Evolutionary conservation across 2,113 vertebrate genomes (phyloP), one percentile per base, ranked within the genome.

Genomic region (Lathamus discolor): DNA sequence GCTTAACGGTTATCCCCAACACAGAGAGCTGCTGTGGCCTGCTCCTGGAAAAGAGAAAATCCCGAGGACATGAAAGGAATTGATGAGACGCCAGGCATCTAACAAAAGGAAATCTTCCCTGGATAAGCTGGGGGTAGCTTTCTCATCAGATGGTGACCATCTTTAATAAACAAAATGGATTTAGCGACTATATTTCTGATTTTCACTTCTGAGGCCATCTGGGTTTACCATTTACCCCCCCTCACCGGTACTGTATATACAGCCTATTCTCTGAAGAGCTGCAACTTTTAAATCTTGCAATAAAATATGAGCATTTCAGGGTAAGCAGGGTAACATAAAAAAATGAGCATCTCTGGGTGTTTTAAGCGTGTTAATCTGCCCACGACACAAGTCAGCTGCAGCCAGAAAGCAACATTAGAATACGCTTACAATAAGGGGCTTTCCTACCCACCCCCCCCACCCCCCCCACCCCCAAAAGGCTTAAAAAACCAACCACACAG

Each of bases 31-130:
- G 91, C 89, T 86, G 80, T 83, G 95, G 94, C 92, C 95, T 91
- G 76, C 86, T 69, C 86, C 92, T 54, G 82, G 76, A 93, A 72
- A 83, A 92, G 82, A 92, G 94, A 91, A 95, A 94, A 96, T 95
- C 97, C 92, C 14, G 1, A 54, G 91, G 84, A 95, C 88, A 86
- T 41, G 86, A 81, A 91, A 90, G 81, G 95, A 96, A 96, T 84
- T 92, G 90, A 95, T 95, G 93, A 95, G 93, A 52, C 2, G 19
- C 62, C 74, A 61, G 75, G 35, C 88, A 82, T 55, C 67, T 67
- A 84, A 46, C 87, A 83, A 76, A 88, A 94, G 22, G 57, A 86
- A 86, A 88, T 57, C 85, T 89, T 87, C 91, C 67, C 0, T 4
- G 80, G 86, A 93, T 92, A 88, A 86, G 85, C 66, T 11, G 88